These are phyloP conservation scores for Elanoides forficatus DNA, from an alignment of 2,113 vertebrate genomes.

Conservation along the genomic window DNA sequence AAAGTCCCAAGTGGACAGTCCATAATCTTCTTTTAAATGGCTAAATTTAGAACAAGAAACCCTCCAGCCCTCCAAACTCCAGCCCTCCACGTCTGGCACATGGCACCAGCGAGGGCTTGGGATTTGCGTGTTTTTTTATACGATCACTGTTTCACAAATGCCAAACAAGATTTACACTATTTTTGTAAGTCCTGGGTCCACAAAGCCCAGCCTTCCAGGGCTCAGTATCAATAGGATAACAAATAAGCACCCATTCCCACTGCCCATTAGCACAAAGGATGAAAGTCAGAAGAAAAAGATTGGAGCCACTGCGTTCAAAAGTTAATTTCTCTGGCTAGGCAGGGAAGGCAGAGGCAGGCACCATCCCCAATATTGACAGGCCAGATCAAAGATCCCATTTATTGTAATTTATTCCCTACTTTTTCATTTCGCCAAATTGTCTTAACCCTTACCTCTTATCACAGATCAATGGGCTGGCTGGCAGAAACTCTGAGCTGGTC, in stretches of 20 bases:
- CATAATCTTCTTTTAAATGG: conserved; percentile 76
- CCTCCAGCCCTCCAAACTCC: conserved; percentile 7
- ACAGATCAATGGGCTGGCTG: background rate
- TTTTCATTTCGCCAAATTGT: background rate
- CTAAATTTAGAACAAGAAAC: conserved; percentile 69
- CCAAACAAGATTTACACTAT: background rate
- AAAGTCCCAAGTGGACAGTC: conserved; percentile 69
- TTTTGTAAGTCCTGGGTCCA: background rate
- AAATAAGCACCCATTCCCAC: background rate
- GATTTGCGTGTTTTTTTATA: background rate
- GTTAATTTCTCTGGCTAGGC: background rate
- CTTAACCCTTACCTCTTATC: conserved; percentile 8
- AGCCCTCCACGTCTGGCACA: background rate
- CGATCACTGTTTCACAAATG: background rate
- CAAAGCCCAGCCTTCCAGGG: background rate
- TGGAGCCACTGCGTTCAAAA: background rate
- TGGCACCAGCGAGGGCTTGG: background rate
- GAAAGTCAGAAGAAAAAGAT: background rate
- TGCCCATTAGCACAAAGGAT: background rate
- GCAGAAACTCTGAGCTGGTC: background rate
- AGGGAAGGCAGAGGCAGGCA: background rate
- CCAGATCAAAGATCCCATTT: background rate
- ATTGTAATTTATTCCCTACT: background rate
- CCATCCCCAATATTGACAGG: background rate
- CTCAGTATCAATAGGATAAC: background rate